phyloP scores from a whole-genome alignment of 2,113 vertebrate genomes.

The Calypte anna region DNA sequence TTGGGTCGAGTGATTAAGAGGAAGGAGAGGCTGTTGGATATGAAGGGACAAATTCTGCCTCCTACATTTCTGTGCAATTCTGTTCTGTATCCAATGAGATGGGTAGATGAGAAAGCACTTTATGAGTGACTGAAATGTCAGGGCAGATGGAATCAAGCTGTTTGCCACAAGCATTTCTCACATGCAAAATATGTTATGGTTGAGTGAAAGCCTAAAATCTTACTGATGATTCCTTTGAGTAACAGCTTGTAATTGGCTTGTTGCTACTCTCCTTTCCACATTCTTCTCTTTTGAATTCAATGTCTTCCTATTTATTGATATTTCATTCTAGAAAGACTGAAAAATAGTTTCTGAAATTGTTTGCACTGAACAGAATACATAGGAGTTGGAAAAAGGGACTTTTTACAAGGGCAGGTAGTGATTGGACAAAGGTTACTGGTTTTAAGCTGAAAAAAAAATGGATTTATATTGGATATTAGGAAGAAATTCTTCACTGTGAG shows the following conservation, averaged over 20 bases:
- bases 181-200: neutral
- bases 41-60: neutral
- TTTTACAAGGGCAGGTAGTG: too few relatives aligned
- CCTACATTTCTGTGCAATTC: neutral
- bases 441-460: too few relatives aligned
- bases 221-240: neutral
- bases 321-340: neutral
- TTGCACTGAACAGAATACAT: neutral
- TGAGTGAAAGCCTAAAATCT: neutral
- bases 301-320: neutral
- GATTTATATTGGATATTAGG: too few relatives aligned
- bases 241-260: neutral
- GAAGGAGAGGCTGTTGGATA: neutral
- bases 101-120: neutral
- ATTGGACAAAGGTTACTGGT: too few relatives aligned
- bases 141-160: neutral
- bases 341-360: neutral
- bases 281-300: neutral
- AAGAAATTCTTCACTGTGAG: too few relatives aligned
- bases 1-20: neutral
- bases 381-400: neutral
- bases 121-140: neutral
- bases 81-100: neutral
- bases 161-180: neutral
- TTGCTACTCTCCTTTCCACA: neutral